phyloP scores from a whole-genome alignment of 2,113 vertebrate genomes.

The Recurvirostra avosetta region DNA sequence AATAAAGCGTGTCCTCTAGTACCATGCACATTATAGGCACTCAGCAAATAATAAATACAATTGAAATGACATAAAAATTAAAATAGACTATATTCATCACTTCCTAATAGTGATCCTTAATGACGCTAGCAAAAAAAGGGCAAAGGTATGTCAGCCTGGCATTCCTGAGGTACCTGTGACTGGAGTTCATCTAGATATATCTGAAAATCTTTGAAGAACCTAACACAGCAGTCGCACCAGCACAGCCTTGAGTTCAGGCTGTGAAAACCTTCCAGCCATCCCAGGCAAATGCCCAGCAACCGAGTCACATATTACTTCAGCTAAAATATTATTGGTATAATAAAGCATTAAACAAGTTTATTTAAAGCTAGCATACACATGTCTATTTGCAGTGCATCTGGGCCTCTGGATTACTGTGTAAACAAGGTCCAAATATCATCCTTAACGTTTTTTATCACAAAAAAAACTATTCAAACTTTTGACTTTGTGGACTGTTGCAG shows the following conservation, averaged over 20 bases:
- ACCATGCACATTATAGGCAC: not conserved
- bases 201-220: not conserved
- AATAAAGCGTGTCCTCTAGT: not conserved
- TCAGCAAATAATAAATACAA: constrained; percentile 20
- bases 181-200: not conserved
- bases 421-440: not conserved
- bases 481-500: not conserved
- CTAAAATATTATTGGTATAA: not conserved
- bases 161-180: not conserved
- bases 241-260: not conserved
- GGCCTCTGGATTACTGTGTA: not conserved
- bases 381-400: not conserved
- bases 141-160: not conserved
- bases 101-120: not conserved
- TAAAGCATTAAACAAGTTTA: not conserved
- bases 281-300: not conserved
- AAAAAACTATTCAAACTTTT: not conserved
- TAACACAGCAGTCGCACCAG: not conserved
- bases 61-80: constrained; percentile 15
- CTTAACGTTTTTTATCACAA: not conserved
- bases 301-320: not conserved
- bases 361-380: not conserved
- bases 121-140: not conserved
- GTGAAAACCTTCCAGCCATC: not conserved
- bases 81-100: not conserved